A percentile compares a stretch with the other conserved stretches of the same genome.
Conservation (phyloP, 2,888 invertebrate species). For the Blastobasis lacticolella region DNA sequence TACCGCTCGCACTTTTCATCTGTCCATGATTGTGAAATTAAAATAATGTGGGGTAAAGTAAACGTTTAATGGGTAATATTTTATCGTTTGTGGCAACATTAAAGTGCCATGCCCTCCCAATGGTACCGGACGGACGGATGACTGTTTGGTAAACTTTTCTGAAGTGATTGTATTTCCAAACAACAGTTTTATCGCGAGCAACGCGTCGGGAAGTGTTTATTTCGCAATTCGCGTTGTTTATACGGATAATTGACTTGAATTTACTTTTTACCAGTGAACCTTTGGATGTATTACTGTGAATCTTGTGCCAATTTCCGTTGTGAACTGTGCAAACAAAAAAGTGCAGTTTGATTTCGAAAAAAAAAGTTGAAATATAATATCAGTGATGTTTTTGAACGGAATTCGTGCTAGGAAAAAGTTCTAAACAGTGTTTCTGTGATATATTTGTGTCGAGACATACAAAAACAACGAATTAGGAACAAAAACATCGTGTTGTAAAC, state of each 20-base stretch:
- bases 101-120: slow-evolving; percentile 34
- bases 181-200: slow-evolving; percentile 5
- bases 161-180: slow-evolving; percentile 29
- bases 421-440: not conserved
- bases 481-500: too few species aligned
- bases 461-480: not conserved
- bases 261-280: not conserved
- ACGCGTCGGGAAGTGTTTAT: not conserved
- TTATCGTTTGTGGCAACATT: slow-evolving; percentile 26
- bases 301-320: slow-evolving; percentile 2
- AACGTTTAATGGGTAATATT: too few species aligned
- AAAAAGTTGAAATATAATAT: not conserved
- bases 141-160: slow-evolving; percentile 3
- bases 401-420: not conserved
- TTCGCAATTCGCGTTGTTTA: not conserved
- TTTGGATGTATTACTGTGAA: slow-evolving; percentile 17
- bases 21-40: too few species aligned
- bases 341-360: slow-evolving; percentile 15
- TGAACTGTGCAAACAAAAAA: slow-evolving; percentile 1
- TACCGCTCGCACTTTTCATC: too few species aligned
- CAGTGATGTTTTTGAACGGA: not conserved
- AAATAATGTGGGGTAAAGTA: too few species aligned
- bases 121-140: slow-evolving; percentile 3
- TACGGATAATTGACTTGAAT: not conserved
- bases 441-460: not conserved